A percentile compares a stretch with the other conserved stretches of the same genome.
Evolutionary conservation across 2,888 invertebrate genomes (phyloP).

Genomic region (Macrophya alboannulata): DNA sequence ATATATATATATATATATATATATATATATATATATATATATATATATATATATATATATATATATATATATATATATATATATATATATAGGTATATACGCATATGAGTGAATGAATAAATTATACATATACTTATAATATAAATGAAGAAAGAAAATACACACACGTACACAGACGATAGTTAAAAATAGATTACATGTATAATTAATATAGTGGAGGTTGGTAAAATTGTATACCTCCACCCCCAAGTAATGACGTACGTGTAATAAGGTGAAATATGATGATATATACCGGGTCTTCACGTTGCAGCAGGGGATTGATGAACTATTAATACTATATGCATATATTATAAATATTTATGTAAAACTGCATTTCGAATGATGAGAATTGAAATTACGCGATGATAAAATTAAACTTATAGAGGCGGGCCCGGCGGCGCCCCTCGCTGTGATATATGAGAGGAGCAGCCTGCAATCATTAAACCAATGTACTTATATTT

Average conservation of each 20-base stretch:
- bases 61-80: no score
- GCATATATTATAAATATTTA: constrained; percentile 51
- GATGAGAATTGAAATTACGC: constrained; percentile 48
- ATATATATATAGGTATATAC: no score
- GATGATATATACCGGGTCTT: no score
- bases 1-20: constrained; percentile 58
- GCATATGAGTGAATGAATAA: no score
- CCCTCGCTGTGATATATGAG: constrained; percentile 80
- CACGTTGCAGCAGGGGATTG: constrained; percentile 5
- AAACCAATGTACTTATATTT: constrained; percentile 80
- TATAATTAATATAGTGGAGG: not conserved
- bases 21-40: constrained; percentile 59
- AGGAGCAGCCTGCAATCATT: constrained; percentile 80
- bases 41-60: no score
- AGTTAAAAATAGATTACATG: no score
- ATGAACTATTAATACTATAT: constrained; percentile 1
- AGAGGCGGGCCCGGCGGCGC: constrained; percentile 78
- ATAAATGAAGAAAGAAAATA: no score
- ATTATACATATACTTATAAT: no score
- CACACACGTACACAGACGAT: no score
- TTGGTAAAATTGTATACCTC: not conserved
- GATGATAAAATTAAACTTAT: constrained; percentile 52
- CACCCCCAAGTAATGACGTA: not conserved
- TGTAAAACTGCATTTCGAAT: constrained; percentile 56
- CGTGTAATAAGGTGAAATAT: not conserved